Evolutionary conservation across 2,888 invertebrate species (phyloP), one percentile per base, ranked within the genome.

Genomic region (Ormyrus nitidulus): DNA sequence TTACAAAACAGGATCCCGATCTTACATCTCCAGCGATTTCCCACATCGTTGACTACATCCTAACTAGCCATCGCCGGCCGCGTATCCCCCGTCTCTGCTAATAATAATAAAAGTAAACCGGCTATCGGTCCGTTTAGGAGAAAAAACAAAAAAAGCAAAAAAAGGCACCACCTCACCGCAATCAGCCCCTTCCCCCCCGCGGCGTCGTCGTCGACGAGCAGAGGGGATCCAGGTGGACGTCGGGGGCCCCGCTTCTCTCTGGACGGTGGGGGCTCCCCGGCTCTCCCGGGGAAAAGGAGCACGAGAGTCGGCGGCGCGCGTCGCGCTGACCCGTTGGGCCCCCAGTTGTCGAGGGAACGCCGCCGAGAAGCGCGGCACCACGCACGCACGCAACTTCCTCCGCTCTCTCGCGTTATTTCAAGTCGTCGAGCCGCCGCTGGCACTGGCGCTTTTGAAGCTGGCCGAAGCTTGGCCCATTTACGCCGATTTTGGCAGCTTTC

Each of bases 331-430:
- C 9, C 49, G 51, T 3, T 76, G 81, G 83, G 85, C 80, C 83
- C 76, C 83, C 86, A 88, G 88, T 88, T 86, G 83, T 82, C 82
- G 83, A 83, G 81, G 83, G 83, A 84, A 53, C 61, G 68, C 51
- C 85, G 84, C 81, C 84, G 86, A 84, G 81, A 84, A 85, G 85
- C 83, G 84, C 83, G 84, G 82, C 82, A 86, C 81, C 82, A 81
- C 19, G 19, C 19, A 19, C 19, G 19, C 19, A 19, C 19, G 66
- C 58, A 11, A 10, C 62, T 71, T 59, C 72, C 54, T 10, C 71
- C 62, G 64, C 56, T 62, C 46, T 46, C 69, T 11, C 11, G 34
- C 46, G 44, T n/a, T 19, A 9, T 2, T 54, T 19, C 13, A 53
- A 19, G 49, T 34, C 4, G 49, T 19, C 44, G 9, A 58, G 48